These are phyloP conservation scores for Copsychus sechellarum DNA, from an alignment of 2,113 vertebrate species.

Conservation along the genomic window DNA sequence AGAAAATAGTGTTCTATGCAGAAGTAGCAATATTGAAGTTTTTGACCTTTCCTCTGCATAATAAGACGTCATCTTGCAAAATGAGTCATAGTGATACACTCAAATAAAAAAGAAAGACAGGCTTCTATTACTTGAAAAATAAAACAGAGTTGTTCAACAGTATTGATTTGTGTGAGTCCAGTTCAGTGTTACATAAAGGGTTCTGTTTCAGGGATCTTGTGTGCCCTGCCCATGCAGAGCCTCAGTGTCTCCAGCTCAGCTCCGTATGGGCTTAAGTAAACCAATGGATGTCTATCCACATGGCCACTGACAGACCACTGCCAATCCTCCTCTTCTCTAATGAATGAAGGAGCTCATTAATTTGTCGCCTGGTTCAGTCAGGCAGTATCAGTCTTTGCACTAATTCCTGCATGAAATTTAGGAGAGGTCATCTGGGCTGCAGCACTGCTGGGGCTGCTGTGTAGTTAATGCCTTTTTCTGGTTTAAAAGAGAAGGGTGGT, in stretches of 20 bases:
- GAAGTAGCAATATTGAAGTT: conserved; percentile 2
- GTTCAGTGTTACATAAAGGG: not conserved
- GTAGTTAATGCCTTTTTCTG: not conserved
- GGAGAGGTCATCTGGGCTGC: not conserved
- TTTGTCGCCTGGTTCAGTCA: not conserved
- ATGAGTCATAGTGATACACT: not conserved
- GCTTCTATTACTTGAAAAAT: not conserved
- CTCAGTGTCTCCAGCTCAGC: not conserved
- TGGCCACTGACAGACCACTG: not conserved
- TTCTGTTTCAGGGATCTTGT: not conserved
- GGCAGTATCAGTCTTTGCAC: not conserved
- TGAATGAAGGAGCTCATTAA: not conserved
- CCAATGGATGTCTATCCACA: not conserved
- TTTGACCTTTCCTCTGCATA: not conserved
- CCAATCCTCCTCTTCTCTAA: not conserved
- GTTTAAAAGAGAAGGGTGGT: not conserved
- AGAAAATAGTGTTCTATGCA: conserved; percentile 29
- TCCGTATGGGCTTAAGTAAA: fast-evolving
- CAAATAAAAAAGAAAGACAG: not conserved
- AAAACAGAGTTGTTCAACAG: not conserved
- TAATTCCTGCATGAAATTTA: not conserved
- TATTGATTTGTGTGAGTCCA: not conserved
- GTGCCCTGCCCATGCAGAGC: not conserved
- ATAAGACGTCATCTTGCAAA: not conserved
- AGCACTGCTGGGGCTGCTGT: not conserved